Conservation (phyloP, 1,140 invertebrate genomes). For the Zophobas morio region DNA sequence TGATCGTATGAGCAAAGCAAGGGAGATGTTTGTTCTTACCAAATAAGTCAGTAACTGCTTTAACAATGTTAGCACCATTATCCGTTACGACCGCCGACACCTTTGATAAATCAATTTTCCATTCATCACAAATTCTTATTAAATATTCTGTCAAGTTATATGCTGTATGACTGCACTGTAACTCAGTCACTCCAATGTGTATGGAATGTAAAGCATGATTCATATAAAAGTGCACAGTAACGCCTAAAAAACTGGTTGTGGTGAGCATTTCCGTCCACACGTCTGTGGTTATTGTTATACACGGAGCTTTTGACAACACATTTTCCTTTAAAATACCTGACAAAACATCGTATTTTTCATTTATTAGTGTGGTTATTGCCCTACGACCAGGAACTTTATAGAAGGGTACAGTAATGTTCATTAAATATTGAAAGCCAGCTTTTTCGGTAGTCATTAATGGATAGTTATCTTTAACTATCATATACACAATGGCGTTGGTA, state of each 20-base stretch:
- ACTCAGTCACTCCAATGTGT: not conserved
- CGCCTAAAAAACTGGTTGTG: not conserved
- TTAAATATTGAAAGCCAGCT: constrained; percentile 60
- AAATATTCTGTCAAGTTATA: not conserved
- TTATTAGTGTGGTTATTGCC: constrained; percentile 56
- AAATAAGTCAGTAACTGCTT: not conserved
- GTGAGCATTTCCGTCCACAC: not conserved
- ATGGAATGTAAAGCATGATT: not conserved
- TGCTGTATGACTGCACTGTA: not conserved
- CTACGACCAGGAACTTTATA: constrained; percentile 61
- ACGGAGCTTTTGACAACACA: not conserved
- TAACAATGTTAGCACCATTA: not conserved
- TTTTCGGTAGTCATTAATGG: constrained; percentile 63
- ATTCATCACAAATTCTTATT: not conserved
- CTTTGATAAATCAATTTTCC: not conserved
- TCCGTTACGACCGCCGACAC: not conserved
- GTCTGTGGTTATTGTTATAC: constrained; percentile 11
- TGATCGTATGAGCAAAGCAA: constrained; percentile 14
- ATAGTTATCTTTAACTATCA: constrained; percentile 63
- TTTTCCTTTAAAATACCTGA: constrained; percentile 51
- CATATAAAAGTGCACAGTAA: not conserved
- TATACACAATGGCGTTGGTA: constrained; percentile 58
- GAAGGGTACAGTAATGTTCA: constrained; percentile 58
- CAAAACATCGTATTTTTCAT: constrained; percentile 51
- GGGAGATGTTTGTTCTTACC: not conserved